A percentile compares a stretch with the other conserved stretches of the same genome.
Evolutionary conservation across 2,113 vertebrate species (phyloP).

Genomic region (Andinoacara biseriatus): DNA sequence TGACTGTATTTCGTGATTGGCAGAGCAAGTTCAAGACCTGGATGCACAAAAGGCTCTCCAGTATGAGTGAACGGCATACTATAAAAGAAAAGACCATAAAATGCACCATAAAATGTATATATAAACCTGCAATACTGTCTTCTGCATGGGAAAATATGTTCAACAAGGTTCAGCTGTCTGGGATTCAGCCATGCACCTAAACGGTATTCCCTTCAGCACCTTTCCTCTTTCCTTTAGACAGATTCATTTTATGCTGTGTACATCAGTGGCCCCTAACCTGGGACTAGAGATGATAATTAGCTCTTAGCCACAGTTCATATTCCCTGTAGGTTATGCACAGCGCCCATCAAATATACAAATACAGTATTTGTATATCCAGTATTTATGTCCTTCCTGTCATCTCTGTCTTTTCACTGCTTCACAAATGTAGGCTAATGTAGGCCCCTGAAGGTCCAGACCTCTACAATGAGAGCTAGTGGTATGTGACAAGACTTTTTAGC

Average conservation of each 20-base stretch:
- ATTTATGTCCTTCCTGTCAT: slow-evolving; percentile 1
- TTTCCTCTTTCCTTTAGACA: neutral
- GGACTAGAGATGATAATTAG: neutral
- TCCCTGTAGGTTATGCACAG: neutral
- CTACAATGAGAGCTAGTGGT: neutral
- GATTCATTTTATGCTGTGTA: neutral
- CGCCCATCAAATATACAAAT: slow-evolving; percentile 1
- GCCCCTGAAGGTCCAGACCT: slow-evolving; percentile 3
- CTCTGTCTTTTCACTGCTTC: neutral
- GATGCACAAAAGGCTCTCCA: neutral
- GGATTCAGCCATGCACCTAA: neutral
- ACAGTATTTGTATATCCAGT: neutral
- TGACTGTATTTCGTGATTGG: neutral
- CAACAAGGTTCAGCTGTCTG: neutral
- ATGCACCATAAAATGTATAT: neutral
- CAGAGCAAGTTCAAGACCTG: neutral
- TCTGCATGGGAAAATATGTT: neutral
- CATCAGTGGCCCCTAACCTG: neutral
- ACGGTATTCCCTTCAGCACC: neutral
- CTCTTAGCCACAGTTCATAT: neutral
- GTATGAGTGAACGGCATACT: neutral
- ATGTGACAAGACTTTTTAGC: slow-evolving; percentile 34
- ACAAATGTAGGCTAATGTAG: neutral
- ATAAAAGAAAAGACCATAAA: neutral
- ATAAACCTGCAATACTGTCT: neutral